Evolutionary conservation across 2,888 invertebrate genomes (phyloP).

Genomic region (Ophioninae sp.): DNA sequence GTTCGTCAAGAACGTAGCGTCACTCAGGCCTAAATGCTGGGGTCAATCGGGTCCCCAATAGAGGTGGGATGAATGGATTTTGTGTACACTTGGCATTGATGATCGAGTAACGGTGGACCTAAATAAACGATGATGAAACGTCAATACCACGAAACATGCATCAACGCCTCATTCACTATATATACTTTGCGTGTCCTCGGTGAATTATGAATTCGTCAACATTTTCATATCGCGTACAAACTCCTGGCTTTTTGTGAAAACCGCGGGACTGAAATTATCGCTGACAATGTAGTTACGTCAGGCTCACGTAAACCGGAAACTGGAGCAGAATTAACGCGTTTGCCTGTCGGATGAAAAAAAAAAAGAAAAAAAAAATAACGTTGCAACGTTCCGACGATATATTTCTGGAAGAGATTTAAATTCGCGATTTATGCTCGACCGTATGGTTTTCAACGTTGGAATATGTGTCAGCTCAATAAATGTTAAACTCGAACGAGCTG

Average conservation of each 20-base stretch:
- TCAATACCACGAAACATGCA: neutral
- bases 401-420: conserved; percentile 28
- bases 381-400: conserved; percentile 22
- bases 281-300: neutral
- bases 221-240: conserved; percentile 12
- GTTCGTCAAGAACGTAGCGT: neutral
- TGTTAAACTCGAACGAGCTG: conserved; percentile 22
- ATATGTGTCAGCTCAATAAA: conserved; percentile 30
- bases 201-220: conserved; percentile 2
- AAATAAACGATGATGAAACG: neutral
- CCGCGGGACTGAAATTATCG: neutral
- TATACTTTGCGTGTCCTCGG: neutral
- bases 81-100: neutral
- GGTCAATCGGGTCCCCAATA: neutral
- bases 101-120: neutral
- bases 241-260: neutral
- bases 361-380: conserved; percentile 6
- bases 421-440: conserved; percentile 6
- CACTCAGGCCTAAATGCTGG: neutral
- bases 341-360: neutral
- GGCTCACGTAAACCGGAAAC: neutral
- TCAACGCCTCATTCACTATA: neutral
- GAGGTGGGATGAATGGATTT: neutral
- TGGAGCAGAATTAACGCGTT: neutral
- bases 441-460: conserved; percentile 24